Percentiles rank a stretch among this genome's conserved stretches.
Conservation (phyloP, 1,140 invertebrate genomes). For the Aphidius ervi region DNA sequence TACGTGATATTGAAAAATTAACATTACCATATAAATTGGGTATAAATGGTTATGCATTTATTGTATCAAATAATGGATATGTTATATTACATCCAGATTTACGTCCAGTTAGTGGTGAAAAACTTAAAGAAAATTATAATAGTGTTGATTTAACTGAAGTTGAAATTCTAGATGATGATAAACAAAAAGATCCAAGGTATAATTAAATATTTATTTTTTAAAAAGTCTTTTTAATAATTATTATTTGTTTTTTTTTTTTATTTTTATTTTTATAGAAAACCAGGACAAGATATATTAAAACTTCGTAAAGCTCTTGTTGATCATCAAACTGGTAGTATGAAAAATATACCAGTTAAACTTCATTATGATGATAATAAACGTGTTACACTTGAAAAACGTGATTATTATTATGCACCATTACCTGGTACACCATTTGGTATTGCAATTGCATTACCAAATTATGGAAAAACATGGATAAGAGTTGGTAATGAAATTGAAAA, state of each 20-base stretch:
- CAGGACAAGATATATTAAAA: conserved; percentile 47
- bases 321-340: conserved; percentile 62
- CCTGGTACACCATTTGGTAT: conserved; percentile 82
- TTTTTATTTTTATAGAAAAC: conserved; percentile 37
- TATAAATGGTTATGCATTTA: conserved; percentile 92
- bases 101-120: conserved; percentile 65
- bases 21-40: conserved; percentile 86
- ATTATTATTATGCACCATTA: conserved; percentile 80
- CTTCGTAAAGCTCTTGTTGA: conserved; percentile 73
- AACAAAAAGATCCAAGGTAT: neutral
- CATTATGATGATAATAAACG: conserved; percentile 80
- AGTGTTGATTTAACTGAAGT: conserved; percentile 94
- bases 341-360: conserved; percentile 67
- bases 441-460: conserved; percentile 75
- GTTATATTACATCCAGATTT: conserved; percentile 76
- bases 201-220: too few relatives aligned
- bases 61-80: conserved; percentile 95
- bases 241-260: too few relatives aligned
- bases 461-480: conserved; percentile 72
- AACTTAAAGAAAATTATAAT: conserved; percentile 89
- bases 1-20: conserved; percentile 81
- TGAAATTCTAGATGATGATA: conserved; percentile 73
- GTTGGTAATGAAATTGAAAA: conserved; percentile 67
- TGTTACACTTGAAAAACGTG: conserved; percentile 72
- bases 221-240: neutral